phyloP scores from a whole-genome alignment of 2,797 vertebrate species.

The Enteromius viviparus region DNA sequence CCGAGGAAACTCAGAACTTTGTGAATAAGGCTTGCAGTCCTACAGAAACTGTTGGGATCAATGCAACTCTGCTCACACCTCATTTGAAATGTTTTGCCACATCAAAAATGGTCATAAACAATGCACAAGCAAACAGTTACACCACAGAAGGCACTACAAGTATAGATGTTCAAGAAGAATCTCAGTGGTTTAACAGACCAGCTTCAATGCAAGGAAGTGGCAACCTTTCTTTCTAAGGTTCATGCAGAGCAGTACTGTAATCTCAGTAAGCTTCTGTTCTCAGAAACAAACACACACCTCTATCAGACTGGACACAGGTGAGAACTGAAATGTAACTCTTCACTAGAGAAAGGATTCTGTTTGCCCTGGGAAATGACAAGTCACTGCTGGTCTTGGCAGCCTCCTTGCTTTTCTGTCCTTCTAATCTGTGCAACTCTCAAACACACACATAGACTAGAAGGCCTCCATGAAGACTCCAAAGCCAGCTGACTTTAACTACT shows the following conservation, averaged over 20 bases:
- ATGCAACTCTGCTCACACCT: neutral
- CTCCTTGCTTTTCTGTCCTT: conserved; percentile 3
- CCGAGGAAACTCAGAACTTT: neutral
- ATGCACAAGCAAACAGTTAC: neutral
- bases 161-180: conserved; percentile 15
- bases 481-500: neutral
- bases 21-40: neutral
- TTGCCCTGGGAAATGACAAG: conserved; percentile 54
- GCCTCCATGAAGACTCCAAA: neutral
- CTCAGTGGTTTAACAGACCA: neutral
- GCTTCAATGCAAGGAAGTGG: conserved; percentile 23
- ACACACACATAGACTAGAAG: neutral
- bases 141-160: neutral
- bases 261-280: conserved; percentile 18
- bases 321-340: conserved; percentile 40
- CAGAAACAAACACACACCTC: conserved; percentile 2
- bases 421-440: conserved; percentile 6
- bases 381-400: conserved; percentile 46
- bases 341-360: conserved; percentile 21
- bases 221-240: conserved; percentile 6
- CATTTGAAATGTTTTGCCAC: conserved; percentile 5
- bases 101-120: neutral
- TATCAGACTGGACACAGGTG: conserved; percentile 31
- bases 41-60: neutral
- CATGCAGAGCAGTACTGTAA: conserved; percentile 10